Conservation (phyloP, 1,140 invertebrate genomes). For the Drosophila sulfurigaster region DNA sequence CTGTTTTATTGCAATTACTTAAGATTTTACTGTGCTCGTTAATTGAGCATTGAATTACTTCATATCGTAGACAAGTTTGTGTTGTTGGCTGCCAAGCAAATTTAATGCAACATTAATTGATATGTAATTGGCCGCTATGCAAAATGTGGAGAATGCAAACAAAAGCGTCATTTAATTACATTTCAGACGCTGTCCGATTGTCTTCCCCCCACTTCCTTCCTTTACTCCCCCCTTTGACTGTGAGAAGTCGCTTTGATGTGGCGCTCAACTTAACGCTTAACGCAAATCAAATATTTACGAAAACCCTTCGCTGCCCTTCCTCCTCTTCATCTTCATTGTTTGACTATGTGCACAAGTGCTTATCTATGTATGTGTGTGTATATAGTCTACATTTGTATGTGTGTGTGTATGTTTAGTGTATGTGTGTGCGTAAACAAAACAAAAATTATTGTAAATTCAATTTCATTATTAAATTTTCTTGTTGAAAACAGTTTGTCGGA, state of each 20-base stretch:
- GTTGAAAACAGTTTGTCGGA: constrained; percentile 44
- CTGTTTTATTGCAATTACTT: constrained; percentile 82
- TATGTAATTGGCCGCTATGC: constrained; percentile 66
- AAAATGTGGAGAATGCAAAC: constrained; percentile 43
- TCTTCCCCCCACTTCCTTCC: background rate
- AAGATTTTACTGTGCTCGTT: constrained; percentile 78
- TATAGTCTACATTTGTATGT: constrained; percentile 8
- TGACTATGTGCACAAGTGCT: constrained; percentile 43
- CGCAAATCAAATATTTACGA: constrained; percentile 77
- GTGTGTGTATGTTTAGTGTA: constrained; percentile 7
- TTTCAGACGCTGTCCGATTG: constrained; percentile 32
- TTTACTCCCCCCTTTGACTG: no score
- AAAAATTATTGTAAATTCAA: constrained; percentile 82
- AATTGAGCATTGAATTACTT: constrained; percentile 79
- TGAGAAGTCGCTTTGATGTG: constrained; percentile 16
- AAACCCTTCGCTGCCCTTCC: constrained; percentile 11
- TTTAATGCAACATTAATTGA: constrained; percentile 80
- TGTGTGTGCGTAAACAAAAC: constrained; percentile 57
- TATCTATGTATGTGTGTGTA: constrained; percentile 28
- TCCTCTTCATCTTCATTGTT: constrained; percentile 41
- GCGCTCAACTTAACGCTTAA: constrained; percentile 45
- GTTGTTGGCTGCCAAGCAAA: constrained; percentile 36
- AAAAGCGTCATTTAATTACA: constrained; percentile 75
- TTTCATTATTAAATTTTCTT: constrained; percentile 79
- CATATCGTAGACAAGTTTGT: constrained; percentile 46